Conservation (phyloP, 2,113 vertebrate genomes). For the Ploceus nigricollis region DNA sequence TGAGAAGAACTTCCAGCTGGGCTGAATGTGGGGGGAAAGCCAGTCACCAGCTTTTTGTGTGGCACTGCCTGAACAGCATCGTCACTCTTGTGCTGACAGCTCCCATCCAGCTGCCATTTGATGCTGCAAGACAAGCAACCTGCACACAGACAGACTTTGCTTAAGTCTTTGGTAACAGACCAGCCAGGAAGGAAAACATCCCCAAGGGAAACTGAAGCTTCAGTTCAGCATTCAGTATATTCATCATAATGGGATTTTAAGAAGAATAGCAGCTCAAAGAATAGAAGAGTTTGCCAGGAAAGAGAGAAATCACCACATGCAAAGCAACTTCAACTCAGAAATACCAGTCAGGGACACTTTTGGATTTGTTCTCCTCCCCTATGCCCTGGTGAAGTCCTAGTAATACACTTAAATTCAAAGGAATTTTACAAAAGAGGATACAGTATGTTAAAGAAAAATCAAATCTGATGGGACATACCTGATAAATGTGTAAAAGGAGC, state of each 20-base stretch:
- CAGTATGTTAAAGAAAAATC: background rate
- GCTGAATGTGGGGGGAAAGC: background rate
- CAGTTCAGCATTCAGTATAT: slow-evolving; percentile 28
- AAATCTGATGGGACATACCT: background rate
- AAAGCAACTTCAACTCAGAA: slow-evolving; percentile 12
- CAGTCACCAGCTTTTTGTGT: background rate
- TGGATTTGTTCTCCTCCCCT: background rate
- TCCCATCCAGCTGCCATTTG: background rate
- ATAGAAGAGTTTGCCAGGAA: background rate
- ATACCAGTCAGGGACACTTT: background rate
- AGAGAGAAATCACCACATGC: slow-evolving; percentile 20
- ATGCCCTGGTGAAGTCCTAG: background rate
- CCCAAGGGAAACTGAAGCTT: background rate
- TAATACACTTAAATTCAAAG: background rate
- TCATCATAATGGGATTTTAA: slow-evolving; percentile 36
- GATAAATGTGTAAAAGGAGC: background rate
- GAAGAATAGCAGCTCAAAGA: slow-evolving; percentile 19
- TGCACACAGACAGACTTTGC: background rate
- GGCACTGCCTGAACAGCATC: background rate
- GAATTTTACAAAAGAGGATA: background rate
- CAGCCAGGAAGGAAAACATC: background rate
- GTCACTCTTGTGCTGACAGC: fast-evolving
- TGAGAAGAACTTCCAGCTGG: fast-evolving
- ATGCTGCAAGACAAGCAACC: background rate
- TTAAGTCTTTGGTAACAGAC: background rate